phyloP scores from a whole-genome alignment of 64 coral and sea anemone genomes.

The Montipora sp. region DNA sequence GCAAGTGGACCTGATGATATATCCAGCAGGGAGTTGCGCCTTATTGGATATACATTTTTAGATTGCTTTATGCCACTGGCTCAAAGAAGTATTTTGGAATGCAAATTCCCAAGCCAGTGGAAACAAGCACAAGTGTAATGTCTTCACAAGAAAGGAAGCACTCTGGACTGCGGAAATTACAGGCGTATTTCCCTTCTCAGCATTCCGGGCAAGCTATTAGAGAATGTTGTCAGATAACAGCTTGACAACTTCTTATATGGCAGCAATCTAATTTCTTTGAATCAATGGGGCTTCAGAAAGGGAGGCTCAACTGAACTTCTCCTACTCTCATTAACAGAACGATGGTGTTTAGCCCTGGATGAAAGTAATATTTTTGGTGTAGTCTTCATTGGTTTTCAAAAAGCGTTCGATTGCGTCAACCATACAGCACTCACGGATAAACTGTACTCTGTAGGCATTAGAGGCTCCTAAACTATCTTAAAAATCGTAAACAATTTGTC shows the following conservation, averaged over 20 bases:
- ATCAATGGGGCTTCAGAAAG: constrained; percentile 27
- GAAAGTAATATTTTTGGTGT: neutral
- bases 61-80: neutral
- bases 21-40: constrained; percentile 1
- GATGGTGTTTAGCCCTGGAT: constrained; percentile 4
- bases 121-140: constrained; percentile 5
- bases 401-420: constrained; percentile 31
- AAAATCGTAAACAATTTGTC: constrained; percentile 7
- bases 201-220: constrained; percentile 13
- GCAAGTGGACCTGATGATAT: constrained; percentile 29
- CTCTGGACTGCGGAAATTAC: constrained; percentile 1
- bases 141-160: constrained; percentile 21
- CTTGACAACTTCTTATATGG: constrained; percentile 4
- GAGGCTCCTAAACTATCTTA: constrained; percentile 7
- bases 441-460: neutral
- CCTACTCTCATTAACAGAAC: neutral
- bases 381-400: constrained; percentile 28
- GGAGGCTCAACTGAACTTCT: constrained; percentile 17
- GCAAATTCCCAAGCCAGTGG: constrained; percentile 9
- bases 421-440: neutral
- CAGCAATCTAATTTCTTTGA: neutral
- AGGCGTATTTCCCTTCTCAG: constrained; percentile 37
- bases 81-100: constrained; percentile 10
- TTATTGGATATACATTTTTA: constrained; percentile 18
- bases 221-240: neutral